Conservation (phyloP, 30 jellyfish, hydroid and myxozoan genomes). For the Pelagia noctiluca region DNA sequence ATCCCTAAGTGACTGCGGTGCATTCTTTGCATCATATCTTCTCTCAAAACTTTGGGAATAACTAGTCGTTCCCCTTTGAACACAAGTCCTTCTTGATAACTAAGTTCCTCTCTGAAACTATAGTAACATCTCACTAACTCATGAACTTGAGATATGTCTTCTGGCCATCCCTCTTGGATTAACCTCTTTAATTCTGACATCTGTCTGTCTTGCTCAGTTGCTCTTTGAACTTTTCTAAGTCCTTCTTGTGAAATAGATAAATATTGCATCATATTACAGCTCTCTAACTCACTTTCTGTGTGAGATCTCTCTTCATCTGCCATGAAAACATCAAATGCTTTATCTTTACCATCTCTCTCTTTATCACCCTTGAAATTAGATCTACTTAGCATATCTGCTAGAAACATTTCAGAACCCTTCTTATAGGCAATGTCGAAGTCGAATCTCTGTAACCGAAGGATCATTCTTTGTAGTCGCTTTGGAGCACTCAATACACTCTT, state of each 20-base stretch:
- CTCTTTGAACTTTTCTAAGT: constrained; percentile 35
- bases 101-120: constrained; percentile 44
- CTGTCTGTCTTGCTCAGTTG: constrained; percentile 47
- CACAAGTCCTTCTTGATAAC: constrained; percentile 33
- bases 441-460: constrained; percentile 60
- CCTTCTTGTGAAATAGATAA: constrained; percentile 50
- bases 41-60: constrained; percentile 44
- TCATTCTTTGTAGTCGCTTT: constrained; percentile 66
- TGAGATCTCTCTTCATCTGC: constrained; percentile 50
- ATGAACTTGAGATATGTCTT: constrained; percentile 25
- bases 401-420: constrained; percentile 49
- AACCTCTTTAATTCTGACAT: constrained; percentile 28
- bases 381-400: constrained; percentile 51
- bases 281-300: constrained; percentile 33
- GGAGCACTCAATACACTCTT: constrained; percentile 54
- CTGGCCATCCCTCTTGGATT: constrained; percentile 70
- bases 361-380: constrained; percentile 13
- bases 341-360: not conserved
- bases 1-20: constrained; percentile 51
- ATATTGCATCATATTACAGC: constrained; percentile 38
- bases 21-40: constrained; percentile 14
- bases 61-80: constrained; percentile 62
- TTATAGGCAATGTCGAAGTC: constrained; percentile 33
- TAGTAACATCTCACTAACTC: constrained; percentile 8
- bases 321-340: no score